phyloP scores from a whole-genome alignment of 2,888 invertebrate species.

The Uropetala carovei region DNA sequence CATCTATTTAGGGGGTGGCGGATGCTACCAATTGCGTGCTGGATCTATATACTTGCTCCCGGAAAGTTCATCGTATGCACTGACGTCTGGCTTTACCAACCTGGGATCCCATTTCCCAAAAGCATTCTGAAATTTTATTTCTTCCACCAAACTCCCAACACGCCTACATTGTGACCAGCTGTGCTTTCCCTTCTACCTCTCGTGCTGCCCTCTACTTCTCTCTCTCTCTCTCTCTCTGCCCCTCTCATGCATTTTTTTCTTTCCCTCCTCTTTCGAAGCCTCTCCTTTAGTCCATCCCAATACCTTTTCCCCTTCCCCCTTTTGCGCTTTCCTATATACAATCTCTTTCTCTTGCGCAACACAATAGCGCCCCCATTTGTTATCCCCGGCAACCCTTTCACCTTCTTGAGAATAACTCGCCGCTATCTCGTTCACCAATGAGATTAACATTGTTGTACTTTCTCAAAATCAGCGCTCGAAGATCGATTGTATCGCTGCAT shows the following conservation, averaged over 20 bases:
- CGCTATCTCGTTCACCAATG: neutral
- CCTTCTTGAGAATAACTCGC: neutral
- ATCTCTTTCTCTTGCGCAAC: neutral
- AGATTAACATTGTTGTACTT: neutral
- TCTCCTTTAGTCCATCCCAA: neutral
- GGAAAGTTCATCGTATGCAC: constrained; percentile 5
- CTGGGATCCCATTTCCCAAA: constrained; percentile 27
- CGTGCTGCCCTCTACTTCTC: neutral
- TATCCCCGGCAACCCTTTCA: constrained; percentile 2
- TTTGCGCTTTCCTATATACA: neutral
- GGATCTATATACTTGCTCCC: neutral
- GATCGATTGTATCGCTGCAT: neutral
- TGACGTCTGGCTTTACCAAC: constrained; percentile 54
- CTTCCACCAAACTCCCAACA: neutral
- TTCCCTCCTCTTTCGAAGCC: neutral
- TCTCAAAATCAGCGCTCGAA: neutral
- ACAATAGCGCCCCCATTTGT: neutral
- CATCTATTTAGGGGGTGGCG: constrained; percentile 9
- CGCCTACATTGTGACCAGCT: constrained; percentile 33
- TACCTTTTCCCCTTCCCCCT: neutral
- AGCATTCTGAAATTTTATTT: constrained; percentile 57
- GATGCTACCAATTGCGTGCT: constrained; percentile 10
- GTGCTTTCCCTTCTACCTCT: constrained; percentile 2
- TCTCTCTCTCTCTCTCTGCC: neutral
- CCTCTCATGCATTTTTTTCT: no score